Percentiles rank a stretch among this genome's conserved stretches.
phyloP scores from a whole-genome alignment of 2,888 invertebrate genomes.

The Caenorhabditis wallacei region DNA sequence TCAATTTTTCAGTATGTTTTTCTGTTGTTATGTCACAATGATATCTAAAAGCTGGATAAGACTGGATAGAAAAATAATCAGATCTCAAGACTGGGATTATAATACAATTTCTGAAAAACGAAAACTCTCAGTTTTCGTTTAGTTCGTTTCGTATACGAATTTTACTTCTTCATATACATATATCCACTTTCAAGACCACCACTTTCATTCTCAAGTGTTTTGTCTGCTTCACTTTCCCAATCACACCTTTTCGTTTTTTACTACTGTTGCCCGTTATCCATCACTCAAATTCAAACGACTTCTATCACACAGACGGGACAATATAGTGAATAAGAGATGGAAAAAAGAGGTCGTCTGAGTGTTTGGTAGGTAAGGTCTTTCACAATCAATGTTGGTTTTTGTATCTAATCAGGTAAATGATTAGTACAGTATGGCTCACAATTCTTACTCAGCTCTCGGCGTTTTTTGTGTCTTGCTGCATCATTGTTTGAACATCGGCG shows the following conservation, averaged over 20 bases:
- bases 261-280: slow-evolving; percentile 36
- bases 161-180: background rate
- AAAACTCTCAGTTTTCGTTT: background rate
- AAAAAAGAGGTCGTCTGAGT: slow-evolving; percentile 12
- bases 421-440: slow-evolving; percentile 37
- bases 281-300: slow-evolving; percentile 47
- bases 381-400: slow-evolving; percentile 32
- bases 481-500: slow-evolving; percentile 35
- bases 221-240: slow-evolving; percentile 9
- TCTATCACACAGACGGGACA: slow-evolving; percentile 45
- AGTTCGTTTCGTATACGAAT: slow-evolving; percentile 13
- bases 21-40: too few relatives aligned
- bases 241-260: slow-evolving; percentile 23
- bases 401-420: slow-evolving; percentile 43
- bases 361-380: slow-evolving; percentile 35
- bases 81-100: slow-evolving; percentile 38
- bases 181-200: background rate
- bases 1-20: too few relatives aligned
- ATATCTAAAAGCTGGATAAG: too few relatives aligned
- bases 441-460: slow-evolving; percentile 8
- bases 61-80: slow-evolving; percentile 18
- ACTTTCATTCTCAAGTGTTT: slow-evolving; percentile 11
- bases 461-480: slow-evolving; percentile 2
- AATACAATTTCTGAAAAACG: slow-evolving; percentile 7
- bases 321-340: slow-evolving; percentile 9